phyloP scores from a whole-genome alignment of 2,888 invertebrate genomes.

The Harpalus rubripes region DNA sequence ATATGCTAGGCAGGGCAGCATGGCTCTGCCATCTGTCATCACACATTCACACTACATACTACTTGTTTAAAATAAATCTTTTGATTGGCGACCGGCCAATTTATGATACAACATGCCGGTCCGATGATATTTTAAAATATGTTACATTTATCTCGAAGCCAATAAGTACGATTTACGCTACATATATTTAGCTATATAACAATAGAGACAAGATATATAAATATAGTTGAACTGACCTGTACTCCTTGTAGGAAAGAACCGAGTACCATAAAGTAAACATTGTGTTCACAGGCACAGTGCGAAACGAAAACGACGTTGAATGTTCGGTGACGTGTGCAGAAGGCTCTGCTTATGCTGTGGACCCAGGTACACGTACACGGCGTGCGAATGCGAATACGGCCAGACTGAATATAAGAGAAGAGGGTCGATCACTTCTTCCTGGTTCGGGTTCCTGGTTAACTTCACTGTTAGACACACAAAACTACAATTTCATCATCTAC shows the following conservation, averaged over 20 bases:
- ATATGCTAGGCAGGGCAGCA: neutral
- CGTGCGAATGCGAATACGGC: neutral
- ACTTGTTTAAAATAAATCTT: constrained; percentile 26
- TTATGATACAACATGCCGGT: constrained; percentile 39
- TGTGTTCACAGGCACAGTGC: constrained; percentile 63
- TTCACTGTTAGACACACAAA: neutral
- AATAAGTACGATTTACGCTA: neutral
- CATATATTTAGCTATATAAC: constrained; percentile 19
- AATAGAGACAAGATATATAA: neutral
- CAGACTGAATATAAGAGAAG: neutral
- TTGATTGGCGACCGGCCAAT: constrained; percentile 43
- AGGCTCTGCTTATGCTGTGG: neutral
- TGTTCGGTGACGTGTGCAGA: constrained; percentile 19
- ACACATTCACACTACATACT: neutral
- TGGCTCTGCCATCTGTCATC: constrained; percentile 3
- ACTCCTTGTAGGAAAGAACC: constrained; percentile 75
- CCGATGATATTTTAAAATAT: constrained; percentile 56
- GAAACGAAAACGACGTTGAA: constrained; percentile 9
- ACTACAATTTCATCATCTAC: neutral
- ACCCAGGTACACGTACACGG: constrained; percentile 44
- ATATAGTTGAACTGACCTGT: constrained; percentile 74
- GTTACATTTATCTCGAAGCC: neutral
- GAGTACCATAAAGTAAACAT: constrained; percentile 77
- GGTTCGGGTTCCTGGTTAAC: constrained; percentile 8
- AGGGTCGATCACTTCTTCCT: constrained; percentile 19